Base-by-base conservation (phyloP, 2,113 vertebrate genomes). In the Macquaria ambigua region DNA sequence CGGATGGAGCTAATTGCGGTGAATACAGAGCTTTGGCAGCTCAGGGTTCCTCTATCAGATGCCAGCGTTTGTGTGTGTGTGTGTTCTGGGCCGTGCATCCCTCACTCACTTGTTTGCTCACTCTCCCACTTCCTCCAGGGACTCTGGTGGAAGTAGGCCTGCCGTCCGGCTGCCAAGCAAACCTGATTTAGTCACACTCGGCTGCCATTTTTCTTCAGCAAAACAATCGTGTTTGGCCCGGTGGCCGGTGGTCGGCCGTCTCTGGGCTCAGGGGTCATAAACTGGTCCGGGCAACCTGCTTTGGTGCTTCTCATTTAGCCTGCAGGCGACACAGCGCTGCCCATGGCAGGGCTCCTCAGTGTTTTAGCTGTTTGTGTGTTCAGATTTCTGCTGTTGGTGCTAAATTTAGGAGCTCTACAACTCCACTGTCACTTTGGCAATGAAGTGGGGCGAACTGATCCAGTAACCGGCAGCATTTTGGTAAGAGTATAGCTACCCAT, bases 251-350 rank as follows among this genome's bases (percentile, higher is more conserved):
- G 77, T 56, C 21, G n/a, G 59, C 46, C 12, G 18, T 28, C 58
- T 59, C 58, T 3, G 12, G 25, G 48, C 72, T 64, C 74, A 2
- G 73, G 43, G 62, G 34, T 83, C 82, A 52, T 82, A 43, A 77
- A 82, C 74, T 72, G 70, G 83, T 84, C 89, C 70, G 1, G 79
- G n/a, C 28, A 67, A 74, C 95, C 96, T 92, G 95, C 97, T 97
- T 97, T 96, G 97, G 96, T 95, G 48, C 48, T 18, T 97, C 96
- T 96, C 96, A 96, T 95, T 97, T 96, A 56, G 68, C 77, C 50
- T 80, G 48, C 56, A 58, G 70, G 34, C 12, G 2, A 16, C 56
- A 94, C 66, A 34, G 34, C 0, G 7, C 68, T 41, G 62, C 21
- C 39, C 3, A 14, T 31, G 0, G 28, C 23, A 23, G 66, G 43